phyloP scores from a whole-genome alignment of 2,113 vertebrate species.

The Hydrolagus affinis region DNA sequence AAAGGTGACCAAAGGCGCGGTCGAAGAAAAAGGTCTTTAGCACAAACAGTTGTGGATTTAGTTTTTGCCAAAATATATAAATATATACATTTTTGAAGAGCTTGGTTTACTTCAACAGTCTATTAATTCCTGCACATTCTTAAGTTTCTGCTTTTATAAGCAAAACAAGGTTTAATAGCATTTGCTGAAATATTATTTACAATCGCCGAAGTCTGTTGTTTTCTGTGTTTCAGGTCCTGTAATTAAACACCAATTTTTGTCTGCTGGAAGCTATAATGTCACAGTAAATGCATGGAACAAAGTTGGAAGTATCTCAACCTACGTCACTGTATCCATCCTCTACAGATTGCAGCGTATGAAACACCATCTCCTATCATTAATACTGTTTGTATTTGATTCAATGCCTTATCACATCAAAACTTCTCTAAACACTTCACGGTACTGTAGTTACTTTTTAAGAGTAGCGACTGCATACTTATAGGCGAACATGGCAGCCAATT shows the following conservation, averaged over 20 bases:
- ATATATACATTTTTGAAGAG: background rate
- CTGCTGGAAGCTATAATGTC: slow-evolving; percentile 24
- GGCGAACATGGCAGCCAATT: too few species aligned
- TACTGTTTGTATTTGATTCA: too few species aligned
- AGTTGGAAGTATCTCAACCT: background rate
- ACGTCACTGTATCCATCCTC: slow-evolving; percentile 32
- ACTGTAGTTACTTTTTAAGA: too few species aligned
- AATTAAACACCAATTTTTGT: slow-evolving; percentile 35
- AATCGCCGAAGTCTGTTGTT: background rate
- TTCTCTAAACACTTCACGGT: too few species aligned
- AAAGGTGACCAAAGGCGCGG: too few species aligned
- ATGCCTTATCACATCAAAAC: too few species aligned
- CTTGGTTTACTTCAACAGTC: background rate
- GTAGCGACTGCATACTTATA: too few species aligned
- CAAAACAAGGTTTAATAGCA: background rate
- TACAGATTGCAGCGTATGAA: slow-evolving; percentile 41
- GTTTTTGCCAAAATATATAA: background rate
- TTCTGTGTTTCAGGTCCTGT: slow-evolving; percentile 35
- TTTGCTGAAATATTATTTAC: background rate
- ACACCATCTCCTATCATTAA: background rate
- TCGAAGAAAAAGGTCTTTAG: too few species aligned
- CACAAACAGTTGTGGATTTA: background rate
- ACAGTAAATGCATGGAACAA: slow-evolving; percentile 35
- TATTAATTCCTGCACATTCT: background rate
- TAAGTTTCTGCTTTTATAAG: background rate